Evolutionary conservation across 2,888 invertebrate species (phyloP).

Genomic region (Nineta flava): DNA sequence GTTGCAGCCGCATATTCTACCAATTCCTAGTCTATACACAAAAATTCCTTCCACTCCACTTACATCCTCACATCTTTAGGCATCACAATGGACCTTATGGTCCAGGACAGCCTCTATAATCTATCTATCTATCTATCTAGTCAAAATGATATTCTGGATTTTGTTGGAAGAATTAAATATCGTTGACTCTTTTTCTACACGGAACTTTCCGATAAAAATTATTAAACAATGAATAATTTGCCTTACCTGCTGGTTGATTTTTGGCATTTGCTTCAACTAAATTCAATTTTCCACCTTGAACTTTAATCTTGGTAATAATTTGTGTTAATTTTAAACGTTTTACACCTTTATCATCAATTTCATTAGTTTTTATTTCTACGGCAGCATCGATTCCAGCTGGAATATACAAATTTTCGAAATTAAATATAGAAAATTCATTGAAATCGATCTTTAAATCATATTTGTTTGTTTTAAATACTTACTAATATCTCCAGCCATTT

Average conservation of each 20-base stretch:
- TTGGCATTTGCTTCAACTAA: conserved; percentile 36
- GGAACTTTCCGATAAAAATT: not conserved
- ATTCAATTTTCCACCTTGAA: conserved; percentile 42
- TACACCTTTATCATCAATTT: conserved; percentile 41
- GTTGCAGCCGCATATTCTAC: too few species aligned
- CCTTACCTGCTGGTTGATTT: conserved; percentile 37
- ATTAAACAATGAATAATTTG: too few species aligned
- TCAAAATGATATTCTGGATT: too few species aligned
- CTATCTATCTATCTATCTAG: too few species aligned
- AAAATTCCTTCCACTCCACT: too few species aligned
- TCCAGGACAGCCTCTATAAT: too few species aligned
- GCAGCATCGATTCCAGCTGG: conserved; percentile 9
- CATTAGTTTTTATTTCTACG: conserved; percentile 44
- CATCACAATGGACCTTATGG: too few species aligned
- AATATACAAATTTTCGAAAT: not conserved
- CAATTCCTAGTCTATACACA: too few species aligned
- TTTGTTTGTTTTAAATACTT: conserved; percentile 23
- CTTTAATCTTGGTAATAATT: conserved; percentile 39
- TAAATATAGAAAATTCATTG: conserved; percentile 1
- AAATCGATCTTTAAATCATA: not conserved
- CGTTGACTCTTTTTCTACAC: not conserved
- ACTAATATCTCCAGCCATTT: conserved; percentile 38
- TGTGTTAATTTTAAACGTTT: conserved; percentile 44
- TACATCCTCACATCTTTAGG: too few species aligned
- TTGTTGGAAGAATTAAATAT: too few species aligned